phyloP scores from a whole-genome alignment of 2,888 invertebrate species.

The Lacanobia oleracea region DNA sequence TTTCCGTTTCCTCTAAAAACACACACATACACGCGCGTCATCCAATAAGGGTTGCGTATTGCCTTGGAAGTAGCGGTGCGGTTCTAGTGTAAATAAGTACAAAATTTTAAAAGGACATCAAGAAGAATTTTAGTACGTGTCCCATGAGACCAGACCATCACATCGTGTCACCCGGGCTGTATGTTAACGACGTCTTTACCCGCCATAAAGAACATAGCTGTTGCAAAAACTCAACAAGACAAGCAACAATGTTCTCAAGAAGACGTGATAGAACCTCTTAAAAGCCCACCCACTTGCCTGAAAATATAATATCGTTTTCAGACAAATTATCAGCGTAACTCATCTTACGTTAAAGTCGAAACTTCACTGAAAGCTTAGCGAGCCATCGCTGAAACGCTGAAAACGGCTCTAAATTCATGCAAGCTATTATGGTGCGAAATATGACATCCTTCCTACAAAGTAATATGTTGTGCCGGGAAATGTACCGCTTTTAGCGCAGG shows the following conservation, averaged over 20 bases:
- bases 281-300: conserved; percentile 36
- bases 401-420: conserved; percentile 28
- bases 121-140: conserved; percentile 15
- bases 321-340: conserved; percentile 55
- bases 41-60: too few species aligned
- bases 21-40: too few species aligned
- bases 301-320: conserved; percentile 57
- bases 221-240: conserved; percentile 32
- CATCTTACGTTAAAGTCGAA: conserved; percentile 20
- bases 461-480: conserved; percentile 21
- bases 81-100: too few species aligned
- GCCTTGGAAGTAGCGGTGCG: too few species aligned
- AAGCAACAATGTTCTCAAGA: conserved; percentile 61
- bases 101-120: too few species aligned
- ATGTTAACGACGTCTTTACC: conserved; percentile 60
- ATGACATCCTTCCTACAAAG: conserved; percentile 19
- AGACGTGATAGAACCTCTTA: conserved; percentile 62
- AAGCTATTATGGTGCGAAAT: conserved; percentile 34
- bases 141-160: conserved; percentile 3
- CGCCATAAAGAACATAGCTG: conserved; percentile 62
- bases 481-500: conserved; percentile 8
- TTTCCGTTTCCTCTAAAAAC: too few species aligned
- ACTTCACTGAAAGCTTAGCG: conserved; percentile 37
- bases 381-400: conserved; percentile 24
- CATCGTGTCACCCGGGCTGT: conserved; percentile 7